A percentile compares a stretch with the other conserved stretches of the same genome.
Evolutionary conservation across 2,888 invertebrate genomes (phyloP).

Genomic region (Seira musarum): DNA sequence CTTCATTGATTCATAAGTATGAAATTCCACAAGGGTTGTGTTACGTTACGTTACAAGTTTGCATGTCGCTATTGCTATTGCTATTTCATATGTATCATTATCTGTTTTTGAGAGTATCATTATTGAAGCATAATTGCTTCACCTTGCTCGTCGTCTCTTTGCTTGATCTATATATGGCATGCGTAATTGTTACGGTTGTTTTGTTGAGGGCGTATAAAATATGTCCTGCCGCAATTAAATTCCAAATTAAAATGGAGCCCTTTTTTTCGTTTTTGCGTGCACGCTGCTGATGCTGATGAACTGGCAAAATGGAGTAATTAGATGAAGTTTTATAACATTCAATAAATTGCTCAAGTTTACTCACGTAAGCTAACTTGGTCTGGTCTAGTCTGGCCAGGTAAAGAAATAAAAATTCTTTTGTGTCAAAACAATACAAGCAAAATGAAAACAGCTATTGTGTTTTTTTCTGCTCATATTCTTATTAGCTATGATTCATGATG

Average conservation of each 20-base stretch:
- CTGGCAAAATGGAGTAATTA: background rate
- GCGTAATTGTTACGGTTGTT: background rate
- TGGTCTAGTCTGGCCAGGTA: background rate
- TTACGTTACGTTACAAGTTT: no score
- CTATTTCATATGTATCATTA: background rate
- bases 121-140: constrained; percentile 3
- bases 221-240: constrained; percentile 4
- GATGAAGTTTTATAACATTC: background rate
- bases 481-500: no score
- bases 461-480: no score
- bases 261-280: background rate
- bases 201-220: background rate
- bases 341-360: background rate
- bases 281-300: background rate
- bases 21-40: no score
- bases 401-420: background rate
- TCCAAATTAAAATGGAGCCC: constrained; percentile 7
- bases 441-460: no score
- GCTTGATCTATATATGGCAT: background rate
- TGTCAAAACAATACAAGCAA: background rate
- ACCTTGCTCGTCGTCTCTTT: constrained; percentile 2
- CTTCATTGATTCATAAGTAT: no score
- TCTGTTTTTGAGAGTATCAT: constrained; percentile 6
- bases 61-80: background rate
- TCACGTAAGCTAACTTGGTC: background rate